phyloP scores from a whole-genome alignment of 2,888 invertebrate genomes.

The Lumbricus terrestris region DNA sequence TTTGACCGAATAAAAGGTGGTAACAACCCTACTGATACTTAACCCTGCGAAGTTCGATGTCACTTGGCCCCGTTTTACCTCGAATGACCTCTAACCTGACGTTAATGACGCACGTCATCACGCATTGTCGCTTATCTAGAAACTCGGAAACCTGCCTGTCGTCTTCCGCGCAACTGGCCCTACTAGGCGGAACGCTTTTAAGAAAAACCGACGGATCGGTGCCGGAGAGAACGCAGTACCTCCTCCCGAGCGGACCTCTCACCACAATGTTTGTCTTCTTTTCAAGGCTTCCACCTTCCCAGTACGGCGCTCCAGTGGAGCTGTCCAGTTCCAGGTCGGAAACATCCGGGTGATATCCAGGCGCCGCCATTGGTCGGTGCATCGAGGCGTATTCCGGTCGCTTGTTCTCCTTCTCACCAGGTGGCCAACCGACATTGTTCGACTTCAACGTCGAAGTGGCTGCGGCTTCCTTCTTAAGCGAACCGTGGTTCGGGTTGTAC shows the following conservation, averaged over 20 bases:
- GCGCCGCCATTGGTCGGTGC: not conserved
- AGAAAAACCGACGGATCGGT: not conserved
- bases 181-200: not conserved
- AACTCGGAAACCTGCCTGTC: not conserved
- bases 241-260: not conserved
- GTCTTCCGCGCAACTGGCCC: not conserved
- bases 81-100: not conserved
- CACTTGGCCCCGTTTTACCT: not conserved
- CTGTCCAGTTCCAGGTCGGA: not conserved
- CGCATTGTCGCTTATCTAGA: not conserved
- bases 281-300: not conserved
- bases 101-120: slow-evolving; percentile 8
- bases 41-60: not conserved
- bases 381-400: not conserved
- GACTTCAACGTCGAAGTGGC: not conserved
- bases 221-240: slow-evolving; percentile 14
- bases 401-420: not conserved
- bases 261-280: slow-evolving; percentile 14
- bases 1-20: not conserved
- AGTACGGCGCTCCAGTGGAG: not conserved
- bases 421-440: not conserved
- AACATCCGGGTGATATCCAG: slow-evolving; percentile 10
- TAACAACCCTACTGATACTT: not conserved
- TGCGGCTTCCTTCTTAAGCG: not conserved
- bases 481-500: not conserved